Base-by-base conservation (phyloP, 2,888 invertebrate species). In the Tetragnatha montana region DNA sequence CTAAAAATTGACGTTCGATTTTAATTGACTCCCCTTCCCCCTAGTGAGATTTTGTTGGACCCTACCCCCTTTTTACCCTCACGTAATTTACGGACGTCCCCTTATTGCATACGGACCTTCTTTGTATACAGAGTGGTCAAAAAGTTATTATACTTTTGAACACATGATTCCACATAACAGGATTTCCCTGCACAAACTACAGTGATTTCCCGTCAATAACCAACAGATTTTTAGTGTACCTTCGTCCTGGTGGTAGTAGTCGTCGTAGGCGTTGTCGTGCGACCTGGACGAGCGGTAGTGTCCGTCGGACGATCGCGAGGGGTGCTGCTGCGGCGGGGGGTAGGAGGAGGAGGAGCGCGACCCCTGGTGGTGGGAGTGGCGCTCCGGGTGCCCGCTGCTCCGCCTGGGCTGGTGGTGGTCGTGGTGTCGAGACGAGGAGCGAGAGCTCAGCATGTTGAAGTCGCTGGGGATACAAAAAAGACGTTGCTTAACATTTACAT, bases 371-470 rank as follows among this genome's bases (percentile, higher is more conserved):
- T 82, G 78, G 6, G 79, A 71, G 22, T 79, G 35, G 50, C 82
- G 82, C 21, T 69, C 74, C 70, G 60, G 69, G 21, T 49, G 79
- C 6, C 84, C 79, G 19, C 87, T 35, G 76, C 81, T 82, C 35
- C 88, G 51, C 6, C 78, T 86, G 50, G 83, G 88, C 21, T 84
- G 84, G 12, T 76, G 89, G 70, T 89, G 81, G 71, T 76, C 78
- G 49, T 83, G 88, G n/a, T 82, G 88, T 68, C 84, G 88, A 50
- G 88, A 84, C 19, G 88, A 80, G 78, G 79, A 74, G 19, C 83
- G 89, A 60, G 81, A 78, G 51, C 74, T 83, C 87, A 90, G 49
- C 90, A 90, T 90, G 83, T 90, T 90, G 83, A 90, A 90, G 75
- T 90, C 90, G 75, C 90, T 90, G 75, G n/a, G 49, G 14, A 35